phyloP scores from a whole-genome alignment of 1,140 invertebrate genomes.

The Heliconius eleuchia region DNA sequence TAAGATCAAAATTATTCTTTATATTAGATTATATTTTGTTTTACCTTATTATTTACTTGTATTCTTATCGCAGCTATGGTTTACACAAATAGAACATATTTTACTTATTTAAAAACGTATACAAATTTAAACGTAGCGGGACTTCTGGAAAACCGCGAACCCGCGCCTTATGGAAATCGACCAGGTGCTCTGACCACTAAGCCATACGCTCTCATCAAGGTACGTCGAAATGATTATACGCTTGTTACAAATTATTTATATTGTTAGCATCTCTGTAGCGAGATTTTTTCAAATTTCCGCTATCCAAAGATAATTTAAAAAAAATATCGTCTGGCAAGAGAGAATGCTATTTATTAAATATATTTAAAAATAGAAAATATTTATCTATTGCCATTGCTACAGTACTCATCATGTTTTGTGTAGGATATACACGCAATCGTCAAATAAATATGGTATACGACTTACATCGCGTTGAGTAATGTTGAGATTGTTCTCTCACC shows the following conservation, averaged over 20 bases:
- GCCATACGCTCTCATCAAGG: no score
- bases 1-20: neutral
- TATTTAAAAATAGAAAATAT: neutral
- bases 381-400: neutral
- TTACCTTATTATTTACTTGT: neutral
- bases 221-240: no score
- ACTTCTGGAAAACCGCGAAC: no score
- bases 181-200: no score
- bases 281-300: no score
- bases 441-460: neutral
- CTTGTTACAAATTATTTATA: no score
- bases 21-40: neutral
- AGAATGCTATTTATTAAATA: no score
- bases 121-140: no score
- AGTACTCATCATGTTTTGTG: neutral
- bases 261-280: no score
- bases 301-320: no score
- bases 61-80: neutral
- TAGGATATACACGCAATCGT: neutral
- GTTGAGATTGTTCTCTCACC: slow-evolving; percentile 16
- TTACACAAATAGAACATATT: neutral
- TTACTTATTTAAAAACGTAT: neutral
- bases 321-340: no score
- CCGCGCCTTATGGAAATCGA: no score
- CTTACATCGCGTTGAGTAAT: neutral